These are phyloP conservation scores for Euspilapteryx auroguttella DNA, from an alignment of 2,888 invertebrate genomes.

Conservation along the genomic window DNA sequence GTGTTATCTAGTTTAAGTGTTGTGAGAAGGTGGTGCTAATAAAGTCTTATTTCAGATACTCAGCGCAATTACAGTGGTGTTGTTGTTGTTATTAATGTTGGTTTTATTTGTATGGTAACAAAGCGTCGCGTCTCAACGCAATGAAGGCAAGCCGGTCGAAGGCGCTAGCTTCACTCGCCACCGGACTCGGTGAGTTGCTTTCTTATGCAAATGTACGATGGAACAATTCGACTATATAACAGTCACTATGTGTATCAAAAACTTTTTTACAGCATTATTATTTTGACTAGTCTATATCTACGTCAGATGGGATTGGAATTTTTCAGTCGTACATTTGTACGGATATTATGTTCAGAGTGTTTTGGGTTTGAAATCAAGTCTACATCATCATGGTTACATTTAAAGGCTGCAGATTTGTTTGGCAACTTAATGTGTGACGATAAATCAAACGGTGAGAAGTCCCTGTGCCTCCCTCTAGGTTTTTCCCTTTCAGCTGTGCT, in stretches of 20 bases:
- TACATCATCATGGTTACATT: no score
- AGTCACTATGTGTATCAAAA: conserved; percentile 28
- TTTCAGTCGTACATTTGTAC: no score
- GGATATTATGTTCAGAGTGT: no score
- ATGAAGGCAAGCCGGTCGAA: conserved; percentile 75
- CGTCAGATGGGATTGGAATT: no score
- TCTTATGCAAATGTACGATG: conserved; percentile 10
- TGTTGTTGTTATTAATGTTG: conserved; percentile 48
- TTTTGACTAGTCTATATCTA: no score
- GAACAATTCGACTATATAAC: conserved; percentile 4
- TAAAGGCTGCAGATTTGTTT: no score
- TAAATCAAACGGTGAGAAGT: no score
- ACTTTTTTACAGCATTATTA: no score
- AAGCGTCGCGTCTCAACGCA: conserved; percentile 70
- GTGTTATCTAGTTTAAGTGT: conserved; percentile 17
- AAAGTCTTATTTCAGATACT: conserved; percentile 57
- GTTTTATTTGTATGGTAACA: conserved; percentile 65
- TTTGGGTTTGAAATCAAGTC: no score
- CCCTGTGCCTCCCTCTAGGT: no score
- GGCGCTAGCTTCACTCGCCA: conserved; percentile 88
- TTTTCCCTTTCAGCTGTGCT: conserved; percentile 31
- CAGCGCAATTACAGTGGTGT: conserved; percentile 38
- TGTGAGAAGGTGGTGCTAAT: conserved; percentile 22
- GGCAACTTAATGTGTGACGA: no score
- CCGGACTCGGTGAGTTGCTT: conserved; percentile 84